These are phyloP conservation scores for Xyrauchen texanus DNA, from an alignment of 2,113 vertebrate species.

Conservation along the genomic window DNA sequence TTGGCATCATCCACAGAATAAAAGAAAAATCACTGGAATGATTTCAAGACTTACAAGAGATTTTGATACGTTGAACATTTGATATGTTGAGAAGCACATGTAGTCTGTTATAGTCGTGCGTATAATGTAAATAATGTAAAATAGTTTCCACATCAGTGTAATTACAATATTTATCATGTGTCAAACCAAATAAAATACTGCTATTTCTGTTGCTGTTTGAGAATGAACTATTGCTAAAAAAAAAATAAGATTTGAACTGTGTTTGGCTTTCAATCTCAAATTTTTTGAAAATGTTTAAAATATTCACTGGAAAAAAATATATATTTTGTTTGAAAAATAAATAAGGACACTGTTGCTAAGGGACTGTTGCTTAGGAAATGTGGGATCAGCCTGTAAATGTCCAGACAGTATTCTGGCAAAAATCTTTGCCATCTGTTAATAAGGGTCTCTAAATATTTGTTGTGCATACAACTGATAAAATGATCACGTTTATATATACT, in stretches of 20 bases:
- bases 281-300: not conserved
- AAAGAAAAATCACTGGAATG: not conserved
- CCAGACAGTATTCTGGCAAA: not conserved
- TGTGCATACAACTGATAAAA: too few relatives aligned
- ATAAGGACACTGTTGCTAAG: not conserved
- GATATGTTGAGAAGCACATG: not conserved
- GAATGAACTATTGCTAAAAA: too few relatives aligned
- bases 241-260: not conserved
- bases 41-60: not conserved
- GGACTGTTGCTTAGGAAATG: not conserved
- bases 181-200: not conserved
- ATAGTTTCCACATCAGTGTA: not conserved
- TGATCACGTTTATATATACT: too few relatives aligned
- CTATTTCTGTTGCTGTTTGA: not conserved
- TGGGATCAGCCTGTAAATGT: not conserved
- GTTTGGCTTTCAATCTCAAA: not conserved
- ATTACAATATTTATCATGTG: conserved; percentile 18
- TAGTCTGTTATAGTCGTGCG: not conserved
- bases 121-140: conserved; percentile 19
- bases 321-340: too few relatives aligned
- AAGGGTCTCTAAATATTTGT: too few relatives aligned
- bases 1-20: not conserved
- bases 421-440: not conserved
- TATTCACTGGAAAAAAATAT: not conserved
- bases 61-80: too few relatives aligned